These are phyloP conservation scores for Intellagama lesueurii DNA, from an alignment of 2,797 vertebrate genomes.

Conservation along the genomic window DNA sequence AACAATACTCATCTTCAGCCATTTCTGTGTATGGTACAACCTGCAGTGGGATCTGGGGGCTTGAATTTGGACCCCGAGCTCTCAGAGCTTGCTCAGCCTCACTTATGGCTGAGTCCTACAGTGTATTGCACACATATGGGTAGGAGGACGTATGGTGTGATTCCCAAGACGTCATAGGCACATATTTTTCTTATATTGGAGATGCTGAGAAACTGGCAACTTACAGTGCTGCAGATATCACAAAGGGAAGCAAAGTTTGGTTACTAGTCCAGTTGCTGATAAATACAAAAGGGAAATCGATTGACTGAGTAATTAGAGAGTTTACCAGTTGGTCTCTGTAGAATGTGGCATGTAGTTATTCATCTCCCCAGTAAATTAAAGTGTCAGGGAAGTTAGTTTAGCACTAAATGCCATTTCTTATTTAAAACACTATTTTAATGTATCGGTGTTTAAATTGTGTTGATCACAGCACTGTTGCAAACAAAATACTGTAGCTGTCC, in stretches of 20 bases:
- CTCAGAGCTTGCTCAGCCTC: too few species aligned
- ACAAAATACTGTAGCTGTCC: constrained; percentile 7
- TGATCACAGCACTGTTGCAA: constrained; percentile 27
- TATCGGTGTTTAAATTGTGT: constrained; percentile 32
- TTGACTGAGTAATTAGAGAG: constrained; percentile 20
- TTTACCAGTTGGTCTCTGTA: constrained; percentile 13
- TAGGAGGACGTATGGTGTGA: not conserved
- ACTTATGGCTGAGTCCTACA: not conserved
- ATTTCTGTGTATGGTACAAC: too few species aligned
- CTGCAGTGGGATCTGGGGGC: too few species aligned
- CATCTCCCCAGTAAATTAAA: constrained; percentile 31
- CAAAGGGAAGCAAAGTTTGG: constrained; percentile 14
- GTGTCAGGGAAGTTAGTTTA: constrained; percentile 35
- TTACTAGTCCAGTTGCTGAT: constrained; percentile 30
- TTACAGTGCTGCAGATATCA: not conserved
- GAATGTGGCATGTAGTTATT: constrained; percentile 29
- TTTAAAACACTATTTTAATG: constrained; percentile 41
- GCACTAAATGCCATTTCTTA: constrained; percentile 24
- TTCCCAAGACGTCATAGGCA: not conserved
- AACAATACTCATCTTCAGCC: too few species aligned
- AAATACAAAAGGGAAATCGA: constrained; percentile 33
- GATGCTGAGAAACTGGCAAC: not conserved
- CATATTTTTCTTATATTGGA: not conserved
- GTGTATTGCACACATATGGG: too few species aligned
- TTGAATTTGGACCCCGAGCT: too few species aligned